These are phyloP conservation scores for Tetanocera ferruginea DNA, from an alignment of 2,888 invertebrate genomes.

Conservation along the genomic window DNA sequence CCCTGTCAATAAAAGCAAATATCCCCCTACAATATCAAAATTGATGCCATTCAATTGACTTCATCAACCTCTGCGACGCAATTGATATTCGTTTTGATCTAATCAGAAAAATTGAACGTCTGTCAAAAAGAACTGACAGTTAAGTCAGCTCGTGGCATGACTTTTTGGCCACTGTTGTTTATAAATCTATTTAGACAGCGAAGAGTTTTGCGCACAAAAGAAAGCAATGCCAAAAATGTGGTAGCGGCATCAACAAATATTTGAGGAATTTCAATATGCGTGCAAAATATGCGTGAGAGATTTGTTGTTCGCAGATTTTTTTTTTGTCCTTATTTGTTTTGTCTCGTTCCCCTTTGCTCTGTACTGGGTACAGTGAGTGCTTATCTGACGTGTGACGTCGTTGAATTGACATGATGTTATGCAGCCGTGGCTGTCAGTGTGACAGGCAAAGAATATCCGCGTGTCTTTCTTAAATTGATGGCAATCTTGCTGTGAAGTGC, in stretches of 20 bases:
- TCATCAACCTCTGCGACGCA: background rate
- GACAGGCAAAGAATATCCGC: background rate
- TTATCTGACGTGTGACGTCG: background rate
- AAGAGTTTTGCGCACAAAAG: background rate
- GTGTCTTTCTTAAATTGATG: background rate
- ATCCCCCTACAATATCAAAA: background rate
- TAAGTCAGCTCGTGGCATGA: background rate
- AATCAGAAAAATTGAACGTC: constrained; percentile 2
- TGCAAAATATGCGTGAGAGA: constrained; percentile 5
- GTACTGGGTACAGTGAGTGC: background rate
- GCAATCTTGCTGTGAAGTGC: background rate
- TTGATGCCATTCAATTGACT: constrained; percentile 1
- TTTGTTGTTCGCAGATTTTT: background rate
- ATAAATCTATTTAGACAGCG: background rate
- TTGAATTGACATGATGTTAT: background rate
- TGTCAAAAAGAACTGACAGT: background rate
- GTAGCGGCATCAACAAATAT: background rate
- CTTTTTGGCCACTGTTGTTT: background rate
- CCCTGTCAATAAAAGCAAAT: no score
- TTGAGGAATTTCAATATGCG: constrained; percentile 1
- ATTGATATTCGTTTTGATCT: background rate
- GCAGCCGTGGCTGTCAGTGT: background rate
- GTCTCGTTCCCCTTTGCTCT: background rate
- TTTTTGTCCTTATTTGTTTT: background rate
- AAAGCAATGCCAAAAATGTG: background rate